Percentiles rank a stretch among this genome's conserved stretches.
Conservation (phyloP, 2,888 invertebrate species). For the Netelia inedita region DNA sequence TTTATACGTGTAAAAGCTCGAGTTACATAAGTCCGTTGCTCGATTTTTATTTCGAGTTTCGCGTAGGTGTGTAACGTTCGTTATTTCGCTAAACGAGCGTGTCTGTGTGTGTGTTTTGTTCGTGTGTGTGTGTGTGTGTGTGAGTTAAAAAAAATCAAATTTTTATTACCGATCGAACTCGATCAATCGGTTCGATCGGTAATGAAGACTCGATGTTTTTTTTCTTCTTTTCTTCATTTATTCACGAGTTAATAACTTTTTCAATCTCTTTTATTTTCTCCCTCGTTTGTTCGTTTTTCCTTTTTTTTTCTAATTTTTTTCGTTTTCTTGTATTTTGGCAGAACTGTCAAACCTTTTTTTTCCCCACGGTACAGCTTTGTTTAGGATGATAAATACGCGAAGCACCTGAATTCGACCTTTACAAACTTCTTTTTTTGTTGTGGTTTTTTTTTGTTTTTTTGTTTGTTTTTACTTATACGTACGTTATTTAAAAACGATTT, state of each 20-base stretch:
- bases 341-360: not conserved
- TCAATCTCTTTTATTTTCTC: not conserved
- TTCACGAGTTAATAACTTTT: not conserved
- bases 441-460: not conserved
- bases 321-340: constrained; percentile 8
- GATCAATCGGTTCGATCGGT: too few species aligned
- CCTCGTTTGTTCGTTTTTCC: not conserved
- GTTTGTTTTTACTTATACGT: not conserved
- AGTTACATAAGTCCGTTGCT: constrained; percentile 18
- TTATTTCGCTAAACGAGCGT: not conserved
- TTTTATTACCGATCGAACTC: too few species aligned
- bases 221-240: not conserved
- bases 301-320: not conserved
- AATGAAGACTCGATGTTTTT: too few species aligned
- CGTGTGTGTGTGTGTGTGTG: not conserved
- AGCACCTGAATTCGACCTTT: constrained; percentile 40
- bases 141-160: too few species aligned
- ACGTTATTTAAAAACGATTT: not conserved
- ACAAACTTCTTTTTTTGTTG: not conserved
- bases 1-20: constrained; percentile 51
- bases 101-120: not conserved
- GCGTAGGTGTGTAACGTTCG: not conserved
- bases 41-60: not conserved
- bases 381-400: constrained; percentile 46
- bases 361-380: constrained; percentile 3